Percentiles rank a stretch among this genome's conserved stretches.
Evolutionary conservation across 2,888 invertebrate species (phyloP).

Genomic region (Apeira syringaria): DNA sequence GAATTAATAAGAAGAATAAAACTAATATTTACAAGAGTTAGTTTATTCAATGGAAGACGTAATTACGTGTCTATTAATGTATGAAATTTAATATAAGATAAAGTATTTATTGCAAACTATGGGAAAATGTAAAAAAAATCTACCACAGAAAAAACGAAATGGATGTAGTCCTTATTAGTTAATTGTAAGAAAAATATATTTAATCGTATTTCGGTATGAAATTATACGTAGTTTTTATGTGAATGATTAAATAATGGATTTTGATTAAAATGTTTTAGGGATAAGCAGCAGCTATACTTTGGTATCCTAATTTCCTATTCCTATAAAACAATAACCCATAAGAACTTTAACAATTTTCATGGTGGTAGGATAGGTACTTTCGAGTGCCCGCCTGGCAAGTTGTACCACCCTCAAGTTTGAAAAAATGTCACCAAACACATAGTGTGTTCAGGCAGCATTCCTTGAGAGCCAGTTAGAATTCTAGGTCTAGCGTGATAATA

Average conservation of each 20-base stretch:
- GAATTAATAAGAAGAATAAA: slow-evolving; percentile 44
- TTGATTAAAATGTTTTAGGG: slow-evolving; percentile 80
- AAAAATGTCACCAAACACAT: no score
- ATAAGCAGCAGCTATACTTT: slow-evolving; percentile 46
- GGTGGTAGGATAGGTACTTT: no score
- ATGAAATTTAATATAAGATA: slow-evolving; percentile 55
- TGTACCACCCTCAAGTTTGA: no score
- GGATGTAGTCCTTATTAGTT: slow-evolving; percentile 63
- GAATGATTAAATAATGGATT: slow-evolving; percentile 77
- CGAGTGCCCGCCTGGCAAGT: no score
- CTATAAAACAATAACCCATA: background rate
- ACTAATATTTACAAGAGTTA: slow-evolving; percentile 69
- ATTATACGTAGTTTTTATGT: slow-evolving; percentile 84
- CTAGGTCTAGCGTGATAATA: no score
- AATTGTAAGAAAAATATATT: slow-evolving; percentile 78
- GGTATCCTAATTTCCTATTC: slow-evolving; percentile 50
- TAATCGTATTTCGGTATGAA: slow-evolving; percentile 84
- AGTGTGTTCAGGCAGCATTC: no score
- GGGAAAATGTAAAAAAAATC: slow-evolving; percentile 76
- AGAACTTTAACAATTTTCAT: no score
- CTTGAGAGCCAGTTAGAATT: no score
- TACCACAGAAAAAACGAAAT: slow-evolving; percentile 64
- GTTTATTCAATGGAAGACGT: slow-evolving; percentile 47
- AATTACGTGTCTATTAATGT: slow-evolving; percentile 46
- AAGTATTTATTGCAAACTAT: slow-evolving; percentile 72